phyloP scores from a whole-genome alignment of 2,888 invertebrate genomes.

The Muschampia plurimacula region DNA sequence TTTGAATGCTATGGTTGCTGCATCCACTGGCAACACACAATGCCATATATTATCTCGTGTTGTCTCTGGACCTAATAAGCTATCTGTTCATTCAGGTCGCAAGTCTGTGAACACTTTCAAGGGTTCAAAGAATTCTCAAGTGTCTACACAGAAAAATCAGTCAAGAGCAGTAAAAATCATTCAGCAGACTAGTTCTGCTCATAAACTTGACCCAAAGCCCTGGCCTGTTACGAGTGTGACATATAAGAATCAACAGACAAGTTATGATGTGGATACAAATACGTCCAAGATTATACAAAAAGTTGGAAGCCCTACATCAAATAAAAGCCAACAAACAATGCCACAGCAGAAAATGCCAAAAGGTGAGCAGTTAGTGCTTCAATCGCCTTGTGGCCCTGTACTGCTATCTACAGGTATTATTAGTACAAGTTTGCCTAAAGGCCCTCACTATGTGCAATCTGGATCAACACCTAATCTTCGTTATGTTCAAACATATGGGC shows the following conservation, averaged over 20 bases:
- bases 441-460: slow-evolving; percentile 80
- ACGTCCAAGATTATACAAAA: slow-evolving; percentile 78
- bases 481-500: slow-evolving; percentile 76
- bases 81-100: slow-evolving; percentile 79
- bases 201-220: slow-evolving; percentile 73
- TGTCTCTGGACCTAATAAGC: slow-evolving; percentile 79
- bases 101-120: slow-evolving; percentile 74
- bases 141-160: slow-evolving; percentile 70
- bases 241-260: slow-evolving; percentile 69
- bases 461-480: slow-evolving; percentile 77
- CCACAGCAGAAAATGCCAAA: slow-evolving; percentile 70
- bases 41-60: slow-evolving; percentile 80
- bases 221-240: slow-evolving; percentile 75
- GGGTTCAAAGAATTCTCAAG: slow-evolving; percentile 72
- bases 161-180: slow-evolving; percentile 85
- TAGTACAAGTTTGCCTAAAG: slow-evolving; percentile 71
- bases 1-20: slow-evolving; percentile 75
- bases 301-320: slow-evolving; percentile 73
- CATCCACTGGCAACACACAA: slow-evolving; percentile 73
- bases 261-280: slow-evolving; percentile 70
- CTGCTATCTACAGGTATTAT: slow-evolving; percentile 75
- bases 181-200: slow-evolving; percentile 74
- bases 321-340: slow-evolving; percentile 64
- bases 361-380: slow-evolving; percentile 74
- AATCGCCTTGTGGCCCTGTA: slow-evolving; percentile 78